These are phyloP conservation scores for Papilio polytes DNA, from an alignment of 1,140 invertebrate species.

Conservation along the genomic window DNA sequence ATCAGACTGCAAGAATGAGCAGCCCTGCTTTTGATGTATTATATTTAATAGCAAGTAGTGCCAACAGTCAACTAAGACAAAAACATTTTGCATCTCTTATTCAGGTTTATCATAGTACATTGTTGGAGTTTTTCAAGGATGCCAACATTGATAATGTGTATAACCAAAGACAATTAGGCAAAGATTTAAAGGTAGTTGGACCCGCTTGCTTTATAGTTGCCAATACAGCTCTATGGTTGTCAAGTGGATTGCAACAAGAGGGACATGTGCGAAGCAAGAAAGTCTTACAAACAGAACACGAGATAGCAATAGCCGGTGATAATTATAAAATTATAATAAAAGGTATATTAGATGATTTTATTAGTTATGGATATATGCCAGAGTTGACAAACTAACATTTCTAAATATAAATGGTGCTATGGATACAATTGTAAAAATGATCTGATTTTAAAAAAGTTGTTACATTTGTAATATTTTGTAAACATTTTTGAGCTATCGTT, in stretches of 20 bases:
- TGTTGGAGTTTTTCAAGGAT: constrained; percentile 51
- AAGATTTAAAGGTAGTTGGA: constrained; percentile 64
- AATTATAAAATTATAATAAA: constrained; percentile 62
- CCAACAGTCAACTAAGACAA: constrained; percentile 53
- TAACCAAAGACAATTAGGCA: constrained; percentile 55
- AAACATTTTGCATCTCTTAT: constrained; percentile 58
- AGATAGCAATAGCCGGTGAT: constrained; percentile 55
- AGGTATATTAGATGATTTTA: constrained; percentile 69
- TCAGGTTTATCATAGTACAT: constrained; percentile 64
- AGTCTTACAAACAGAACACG: constrained; percentile 53
- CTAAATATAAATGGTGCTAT: too few species aligned
- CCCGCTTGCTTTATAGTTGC: constrained; percentile 69
- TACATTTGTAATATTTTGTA: too few species aligned
- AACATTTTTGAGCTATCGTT: too few species aligned
- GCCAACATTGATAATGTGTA: constrained; percentile 55
- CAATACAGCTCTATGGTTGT: constrained; percentile 74
- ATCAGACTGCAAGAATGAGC: constrained; percentile 66
- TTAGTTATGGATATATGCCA: constrained; percentile 54
- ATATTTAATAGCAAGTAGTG: constrained; percentile 68
- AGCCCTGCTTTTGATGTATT: constrained; percentile 70
- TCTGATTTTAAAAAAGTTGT: too few species aligned
- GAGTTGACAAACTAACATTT: not conserved
- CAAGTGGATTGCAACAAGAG: constrained; percentile 69
- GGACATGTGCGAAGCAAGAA: constrained; percentile 74
- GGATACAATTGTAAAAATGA: too few species aligned